phyloP scores from a whole-genome alignment of 2,113 vertebrate genomes.

The Lucifuga dentata region DNA sequence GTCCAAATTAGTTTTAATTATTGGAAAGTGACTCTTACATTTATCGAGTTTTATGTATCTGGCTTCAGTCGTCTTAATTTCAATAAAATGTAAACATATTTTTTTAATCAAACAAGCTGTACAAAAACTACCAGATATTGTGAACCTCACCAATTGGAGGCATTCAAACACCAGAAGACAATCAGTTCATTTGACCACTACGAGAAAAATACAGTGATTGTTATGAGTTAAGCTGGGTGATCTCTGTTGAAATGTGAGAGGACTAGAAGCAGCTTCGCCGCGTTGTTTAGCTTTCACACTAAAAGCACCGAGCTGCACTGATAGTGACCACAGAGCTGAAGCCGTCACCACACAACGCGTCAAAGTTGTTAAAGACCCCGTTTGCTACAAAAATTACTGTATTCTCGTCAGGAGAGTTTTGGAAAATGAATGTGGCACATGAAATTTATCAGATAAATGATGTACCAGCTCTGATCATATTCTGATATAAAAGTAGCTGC shows the following conservation, averaged over 20 bases:
- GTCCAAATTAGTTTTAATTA: no score
- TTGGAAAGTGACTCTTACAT: no score
- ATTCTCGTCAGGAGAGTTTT: neutral
- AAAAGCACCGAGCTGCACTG: neutral
- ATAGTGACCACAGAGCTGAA: neutral
- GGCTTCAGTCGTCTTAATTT: no score
- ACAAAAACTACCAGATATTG: neutral
- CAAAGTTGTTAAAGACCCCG: neutral
- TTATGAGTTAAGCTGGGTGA: neutral
- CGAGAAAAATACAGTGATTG: neutral
- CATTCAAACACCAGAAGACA: neutral
- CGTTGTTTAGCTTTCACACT: no score
- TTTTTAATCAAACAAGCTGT: neutral
- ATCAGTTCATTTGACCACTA: neutral
- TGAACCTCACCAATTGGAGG: neutral
- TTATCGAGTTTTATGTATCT: no score
- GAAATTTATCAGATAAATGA: neutral
- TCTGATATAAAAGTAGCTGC: neutral
- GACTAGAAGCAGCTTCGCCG: constrained; percentile 7
- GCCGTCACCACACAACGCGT: no score
- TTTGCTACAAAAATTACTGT: neutral
- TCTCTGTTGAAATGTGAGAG: neutral
- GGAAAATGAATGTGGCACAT: constrained; percentile 9
- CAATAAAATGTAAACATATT: no score
- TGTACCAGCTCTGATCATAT: neutral